Evolutionary conservation across 2,797 vertebrate genomes (phyloP), one percentile per base, ranked within the genome.

Genomic region (Chaenodraco wilsoni): DNA sequence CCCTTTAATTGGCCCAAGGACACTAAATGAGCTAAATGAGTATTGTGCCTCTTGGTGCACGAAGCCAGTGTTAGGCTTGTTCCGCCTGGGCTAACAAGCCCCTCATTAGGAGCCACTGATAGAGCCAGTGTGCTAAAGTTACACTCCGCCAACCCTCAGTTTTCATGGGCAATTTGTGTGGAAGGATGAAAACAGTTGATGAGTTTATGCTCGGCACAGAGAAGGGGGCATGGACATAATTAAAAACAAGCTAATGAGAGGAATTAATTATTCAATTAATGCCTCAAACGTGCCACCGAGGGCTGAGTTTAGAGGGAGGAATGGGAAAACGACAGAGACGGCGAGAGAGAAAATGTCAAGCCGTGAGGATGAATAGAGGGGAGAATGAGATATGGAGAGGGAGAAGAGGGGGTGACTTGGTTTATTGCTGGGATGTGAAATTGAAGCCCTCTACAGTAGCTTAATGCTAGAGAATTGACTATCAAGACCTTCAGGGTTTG

Each of bases 181-280:
- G 79, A 88, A 60, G 81, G 90, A 85, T 91, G 89, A 87, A 89
- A 86, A 90, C 80, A 92, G 85, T 83, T 89, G 88, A 92, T 87
- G 85, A 86, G 84, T 90, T 91, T 90, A 78, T 85, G 76, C 81
- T 85, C 63, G 12, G 74, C 52, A 64, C 8, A 5, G 77, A 83
- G 82, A 78, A 78, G 79, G 86, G 81, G 80, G 83, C 78, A 79
- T 79, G 83, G 76, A 91, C 91, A 94, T 93, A 91, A 93, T 92
- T 92, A 92, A 90, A 94, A 94, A 92, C 82, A 89, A 90, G 84
- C 83, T 93, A 94, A 94, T 94, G 90, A 93, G 91, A 86, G 84
- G 85, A 92, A 95, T 94, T 88, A 81, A 93, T 94, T 93, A 91
- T 92, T 90, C 88, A 94, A 93, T 95, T 92, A 94, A 93, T 89